These are phyloP conservation scores for Geotrupes spiniger DNA, from an alignment of 2,888 invertebrate species.

Conservation along the genomic window DNA sequence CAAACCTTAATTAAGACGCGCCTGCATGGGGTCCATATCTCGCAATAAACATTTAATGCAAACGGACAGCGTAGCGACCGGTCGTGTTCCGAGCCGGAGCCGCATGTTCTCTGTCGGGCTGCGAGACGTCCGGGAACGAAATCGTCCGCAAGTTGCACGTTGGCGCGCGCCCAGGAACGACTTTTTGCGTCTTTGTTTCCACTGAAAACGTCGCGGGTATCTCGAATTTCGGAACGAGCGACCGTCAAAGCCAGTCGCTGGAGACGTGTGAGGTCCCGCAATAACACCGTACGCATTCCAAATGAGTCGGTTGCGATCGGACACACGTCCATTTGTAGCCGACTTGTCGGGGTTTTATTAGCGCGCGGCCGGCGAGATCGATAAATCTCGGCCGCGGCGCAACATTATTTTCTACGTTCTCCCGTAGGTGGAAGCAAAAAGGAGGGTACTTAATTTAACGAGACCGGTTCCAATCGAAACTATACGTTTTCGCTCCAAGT, in stretches of 20 bases:
- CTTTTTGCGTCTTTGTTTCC: conserved; percentile 3
- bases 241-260: not conserved
- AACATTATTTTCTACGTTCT: conserved; percentile 6
- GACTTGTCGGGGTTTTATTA: conserved; percentile 37
- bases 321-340: conserved; percentile 30
- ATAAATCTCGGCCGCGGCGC: conserved; percentile 38
- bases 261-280: conserved; percentile 35
- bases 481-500: too few species aligned
- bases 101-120: conserved; percentile 6
- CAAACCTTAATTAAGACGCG: conserved; percentile 21
- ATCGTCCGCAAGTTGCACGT: not conserved
- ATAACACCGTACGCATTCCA: conserved; percentile 38
- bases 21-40: conserved; percentile 19
- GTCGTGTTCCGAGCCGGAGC: conserved; percentile 14
- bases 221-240: not conserved
- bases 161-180: not conserved
- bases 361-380: conserved; percentile 35
- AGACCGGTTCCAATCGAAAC: too few species aligned
- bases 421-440: too few species aligned
- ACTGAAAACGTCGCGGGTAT: conserved; percentile 7
- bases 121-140: not conserved
- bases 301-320: conserved; percentile 32
- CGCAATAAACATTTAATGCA: conserved; percentile 17
- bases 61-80: conserved; percentile 18
- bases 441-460: too few species aligned